Base-by-base conservation (phyloP, 2,888 invertebrate genomes). In the Aethes cnicana region DNA sequence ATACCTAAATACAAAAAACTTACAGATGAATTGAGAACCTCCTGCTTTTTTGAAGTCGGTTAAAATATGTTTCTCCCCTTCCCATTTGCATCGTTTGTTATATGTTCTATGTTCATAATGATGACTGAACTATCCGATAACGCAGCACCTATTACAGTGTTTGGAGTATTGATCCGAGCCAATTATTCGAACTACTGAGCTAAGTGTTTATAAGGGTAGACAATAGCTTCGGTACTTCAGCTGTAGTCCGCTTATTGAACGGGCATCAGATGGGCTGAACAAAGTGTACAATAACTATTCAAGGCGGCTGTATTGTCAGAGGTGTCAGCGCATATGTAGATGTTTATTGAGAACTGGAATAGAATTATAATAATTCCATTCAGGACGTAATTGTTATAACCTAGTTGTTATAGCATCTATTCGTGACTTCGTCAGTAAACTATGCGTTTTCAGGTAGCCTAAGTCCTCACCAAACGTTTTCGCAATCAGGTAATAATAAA, bases 161-260 rank as follows among this genome's bases (percentile, higher is more conserved):
- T 49, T 35, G 49, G 42, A 42, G 42, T 49, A 49, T 49, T 42
- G 49, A 49, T 49, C 42, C 26, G 18, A 25, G 25, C 41, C 49
- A 49, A 42, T 42, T 42, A 49, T 49, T 42, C 20, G 20, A 35
- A 16, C 9, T 18, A 49, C 49, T 20, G 33, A 28, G n/a, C 42
- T 20, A 49, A 42, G 41, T 49, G 30, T 36, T 47, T 28, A 25
- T 35, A 26, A 26, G 18, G 35, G 33, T 33, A 47, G 46, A 26
- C 36, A n/a, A 36, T 20, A 23, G 18, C 8, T 25, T 11, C 8
- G 21, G 11, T 33, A n/a, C 17, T 25, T 23, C 11, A 11, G n/a
- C 32, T 39, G 21, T 39, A 25, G 5, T 39, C 9, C n/a, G 25
- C n/a, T 25, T 21, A 6, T 39, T 39, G 14, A 9, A 11, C 2